Conservation (phyloP, 2,113 vertebrate species). For the Garra rufa region DNA sequence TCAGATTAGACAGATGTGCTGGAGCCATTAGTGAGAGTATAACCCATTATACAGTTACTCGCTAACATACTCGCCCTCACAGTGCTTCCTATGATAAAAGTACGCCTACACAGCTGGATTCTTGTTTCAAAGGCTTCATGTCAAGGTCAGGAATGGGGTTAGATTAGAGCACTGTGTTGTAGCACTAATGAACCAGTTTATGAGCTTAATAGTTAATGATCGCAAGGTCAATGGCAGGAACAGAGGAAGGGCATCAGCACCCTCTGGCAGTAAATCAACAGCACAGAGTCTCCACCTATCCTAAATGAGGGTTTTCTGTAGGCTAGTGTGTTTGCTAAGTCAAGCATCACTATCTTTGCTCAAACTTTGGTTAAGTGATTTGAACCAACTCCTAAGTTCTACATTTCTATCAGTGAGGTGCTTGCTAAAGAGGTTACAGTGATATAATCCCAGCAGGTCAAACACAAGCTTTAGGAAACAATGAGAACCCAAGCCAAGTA, state of each 20-base stretch:
- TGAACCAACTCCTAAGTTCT: background rate
- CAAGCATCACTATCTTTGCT: background rate
- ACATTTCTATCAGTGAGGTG: background rate
- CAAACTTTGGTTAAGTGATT: background rate
- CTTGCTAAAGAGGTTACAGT: background rate
- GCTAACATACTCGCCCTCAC: background rate
- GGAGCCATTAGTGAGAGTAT: background rate
- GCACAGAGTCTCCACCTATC: background rate
- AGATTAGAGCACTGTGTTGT: background rate
- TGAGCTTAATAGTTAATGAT: slow-evolving; percentile 5
- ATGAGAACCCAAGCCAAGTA: background rate
- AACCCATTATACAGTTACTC: background rate
- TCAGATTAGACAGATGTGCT: slow-evolving; percentile 20
- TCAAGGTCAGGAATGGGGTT: background rate
- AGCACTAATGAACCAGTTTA: slow-evolving; percentile 11
- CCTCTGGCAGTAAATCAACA: background rate
- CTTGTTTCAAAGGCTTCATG: background rate
- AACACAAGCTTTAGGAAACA: background rate
- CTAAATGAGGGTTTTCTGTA: background rate
- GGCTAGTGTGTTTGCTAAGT: background rate
- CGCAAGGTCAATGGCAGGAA: background rate
- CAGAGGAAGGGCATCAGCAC: background rate
- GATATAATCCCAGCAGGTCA: background rate
- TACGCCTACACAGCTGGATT: background rate
- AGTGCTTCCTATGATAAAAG: background rate